These are phyloP conservation scores for Brachynemurus nebulosus DNA, from an alignment of 2,888 invertebrate species.

Conservation along the genomic window DNA sequence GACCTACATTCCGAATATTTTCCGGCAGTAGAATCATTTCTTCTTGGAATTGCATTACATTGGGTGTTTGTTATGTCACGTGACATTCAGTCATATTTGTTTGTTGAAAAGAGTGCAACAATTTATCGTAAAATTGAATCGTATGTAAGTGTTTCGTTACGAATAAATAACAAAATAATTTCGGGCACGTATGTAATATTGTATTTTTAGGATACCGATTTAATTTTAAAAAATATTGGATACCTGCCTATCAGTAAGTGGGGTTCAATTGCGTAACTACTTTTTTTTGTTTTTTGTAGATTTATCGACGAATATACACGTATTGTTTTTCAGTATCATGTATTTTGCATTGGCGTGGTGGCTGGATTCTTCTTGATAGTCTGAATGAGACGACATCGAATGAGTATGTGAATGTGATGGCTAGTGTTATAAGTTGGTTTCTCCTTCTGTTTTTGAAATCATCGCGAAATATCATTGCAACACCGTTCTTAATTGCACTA, in stretches of 20 bases:
- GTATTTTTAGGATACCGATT: too few species aligned
- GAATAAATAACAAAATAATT: too few species aligned
- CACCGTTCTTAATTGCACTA: conserved; percentile 42
- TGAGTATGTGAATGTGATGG: conserved; percentile 1
- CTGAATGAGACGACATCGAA: conserved; percentile 1
- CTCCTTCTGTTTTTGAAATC: conserved; percentile 11
- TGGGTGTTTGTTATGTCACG: conserved; percentile 40
- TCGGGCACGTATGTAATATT: too few species aligned
- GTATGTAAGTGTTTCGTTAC: not conserved
- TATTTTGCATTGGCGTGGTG: conserved; percentile 39
- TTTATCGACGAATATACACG: conserved; percentile 29
- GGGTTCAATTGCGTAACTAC: too few species aligned
- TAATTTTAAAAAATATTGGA: too few species aligned
- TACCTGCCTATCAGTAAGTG: too few species aligned
- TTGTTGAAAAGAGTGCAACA: conserved; percentile 19
- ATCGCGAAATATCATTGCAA: conserved; percentile 35
- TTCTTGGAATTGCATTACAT: conserved; percentile 40
- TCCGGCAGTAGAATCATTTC: conserved; percentile 36
- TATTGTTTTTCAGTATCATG: conserved; percentile 36
- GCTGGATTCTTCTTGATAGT: conserved; percentile 32
- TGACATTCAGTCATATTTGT: conserved; percentile 27
- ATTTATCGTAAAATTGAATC: conserved; percentile 8
- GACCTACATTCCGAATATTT: conserved; percentile 33
- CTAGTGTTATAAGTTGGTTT: not conserved
- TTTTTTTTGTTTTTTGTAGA: conserved; percentile 11